These are phyloP conservation scores for Rissa tridactyla DNA, from an alignment of 2,113 vertebrate genomes.

Conservation along the genomic window DNA sequence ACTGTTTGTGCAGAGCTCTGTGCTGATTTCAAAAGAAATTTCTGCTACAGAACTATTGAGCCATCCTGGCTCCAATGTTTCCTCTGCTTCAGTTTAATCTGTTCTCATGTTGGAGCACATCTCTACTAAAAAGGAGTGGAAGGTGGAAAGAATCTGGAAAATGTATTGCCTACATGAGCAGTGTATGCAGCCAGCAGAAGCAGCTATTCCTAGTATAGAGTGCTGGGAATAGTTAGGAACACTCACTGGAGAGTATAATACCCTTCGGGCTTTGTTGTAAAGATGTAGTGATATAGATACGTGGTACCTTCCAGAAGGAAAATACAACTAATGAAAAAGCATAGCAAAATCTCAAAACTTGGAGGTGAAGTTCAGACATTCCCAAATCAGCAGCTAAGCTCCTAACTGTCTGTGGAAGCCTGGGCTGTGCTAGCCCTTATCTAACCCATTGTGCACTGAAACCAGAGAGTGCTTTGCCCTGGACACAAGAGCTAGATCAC, in stretches of 20 bases:
- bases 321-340: neutral
- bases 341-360: neutral
- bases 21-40: neutral
- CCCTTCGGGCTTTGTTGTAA: neutral
- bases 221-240: neutral
- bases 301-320: neutral
- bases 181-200: conserved; percentile 1
- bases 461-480: neutral
- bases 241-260: neutral
- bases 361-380: conserved; percentile 4
- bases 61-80: neutral
- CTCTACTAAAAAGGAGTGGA: neutral
- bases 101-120: neutral
- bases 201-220: conserved; percentile 3
- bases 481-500: neutral
- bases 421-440: neutral
- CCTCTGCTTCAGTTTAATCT: neutral
- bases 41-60: neutral
- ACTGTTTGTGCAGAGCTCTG: neutral
- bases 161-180: neutral
- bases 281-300: neutral
- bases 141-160: conserved; percentile 34
- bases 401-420: neutral
- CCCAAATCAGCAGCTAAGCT: neutral
- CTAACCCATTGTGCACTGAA: neutral